phyloP scores from a whole-genome alignment of 1,140 invertebrate genomes.

The Neocloeon triangulifer region DNA sequence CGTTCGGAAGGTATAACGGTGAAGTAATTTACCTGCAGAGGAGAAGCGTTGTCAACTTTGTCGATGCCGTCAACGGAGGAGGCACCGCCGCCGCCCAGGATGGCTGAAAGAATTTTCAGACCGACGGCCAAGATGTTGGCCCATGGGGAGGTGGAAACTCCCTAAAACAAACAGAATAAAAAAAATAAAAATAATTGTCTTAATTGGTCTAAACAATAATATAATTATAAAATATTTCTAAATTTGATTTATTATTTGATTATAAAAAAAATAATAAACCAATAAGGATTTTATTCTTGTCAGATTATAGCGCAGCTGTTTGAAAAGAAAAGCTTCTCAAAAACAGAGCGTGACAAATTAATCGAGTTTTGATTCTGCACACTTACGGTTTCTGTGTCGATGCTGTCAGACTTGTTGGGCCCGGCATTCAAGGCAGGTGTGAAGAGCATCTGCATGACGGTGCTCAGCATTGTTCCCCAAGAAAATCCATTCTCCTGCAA shows the following conservation, averaged over 20 bases:
- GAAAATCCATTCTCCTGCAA: slow-evolving; percentile 35
- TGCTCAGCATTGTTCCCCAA: slow-evolving; percentile 64
- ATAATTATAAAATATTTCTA: too few relatives aligned
- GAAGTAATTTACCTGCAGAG: slow-evolving; percentile 48
- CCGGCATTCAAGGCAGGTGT: slow-evolving; percentile 35
- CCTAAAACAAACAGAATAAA: slow-evolving; percentile 10
- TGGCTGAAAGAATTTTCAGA: slow-evolving; percentile 57
- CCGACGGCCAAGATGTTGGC: slow-evolving; percentile 59
- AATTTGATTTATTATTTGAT: slow-evolving; percentile 1
- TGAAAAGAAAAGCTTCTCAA: too few relatives aligned
- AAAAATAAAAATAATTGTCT: too few relatives aligned
- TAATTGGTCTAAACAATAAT: too few relatives aligned
- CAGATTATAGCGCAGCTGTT: too few relatives aligned
- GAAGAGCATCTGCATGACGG: slow-evolving; percentile 69
- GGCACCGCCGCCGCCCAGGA: slow-evolving; percentile 41
- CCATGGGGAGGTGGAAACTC: slow-evolving; percentile 50
- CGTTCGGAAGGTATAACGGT: slow-evolving; percentile 14
- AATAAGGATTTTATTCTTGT: too few relatives aligned
- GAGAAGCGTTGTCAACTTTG: slow-evolving; percentile 63
- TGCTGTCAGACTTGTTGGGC: slow-evolving; percentile 58
- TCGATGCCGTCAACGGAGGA: slow-evolving; percentile 57
- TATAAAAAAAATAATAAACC: not conserved
- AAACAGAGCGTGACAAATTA: too few relatives aligned
- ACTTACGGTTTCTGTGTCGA: slow-evolving; percentile 28
- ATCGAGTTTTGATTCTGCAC: too few relatives aligned